Percentiles rank a stretch among this genome's conserved stretches.
phyloP scores from a whole-genome alignment of 2,113 vertebrate species.

The Smithornis capensis region DNA sequence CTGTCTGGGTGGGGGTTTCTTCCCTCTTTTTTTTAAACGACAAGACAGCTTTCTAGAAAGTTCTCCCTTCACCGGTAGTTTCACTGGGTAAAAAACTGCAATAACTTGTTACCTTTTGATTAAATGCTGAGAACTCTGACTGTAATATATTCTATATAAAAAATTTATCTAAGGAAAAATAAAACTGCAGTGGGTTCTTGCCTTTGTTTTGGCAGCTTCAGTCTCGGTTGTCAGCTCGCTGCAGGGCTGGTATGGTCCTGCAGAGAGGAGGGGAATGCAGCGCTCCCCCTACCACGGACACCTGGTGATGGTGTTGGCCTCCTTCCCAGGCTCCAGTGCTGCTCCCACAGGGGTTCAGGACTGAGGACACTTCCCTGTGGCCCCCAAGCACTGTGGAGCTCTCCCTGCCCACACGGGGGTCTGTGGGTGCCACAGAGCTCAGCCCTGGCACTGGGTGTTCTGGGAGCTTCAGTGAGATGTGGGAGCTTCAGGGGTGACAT shows the following conservation, averaged over 20 bases:
- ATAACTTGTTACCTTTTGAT: conserved; percentile 74
- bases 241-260: rapidly evolving
- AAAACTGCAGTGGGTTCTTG: conserved; percentile 68
- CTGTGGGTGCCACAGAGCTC: rapidly evolving
- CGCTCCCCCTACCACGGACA: not conserved
- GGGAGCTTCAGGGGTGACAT: not conserved
- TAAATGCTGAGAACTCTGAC: conserved; percentile 70
- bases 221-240: rapidly evolving
- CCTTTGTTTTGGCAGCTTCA: not conserved
- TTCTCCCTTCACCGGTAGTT: conserved; percentile 50
- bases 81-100: conserved; percentile 69
- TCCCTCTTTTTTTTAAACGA: conserved; percentile 44
- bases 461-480: rapidly evolving
- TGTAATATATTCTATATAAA: conserved; percentile 71
- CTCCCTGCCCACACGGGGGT: rapidly evolving
- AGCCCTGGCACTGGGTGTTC: rapidly evolving
- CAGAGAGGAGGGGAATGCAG: rapidly evolving
- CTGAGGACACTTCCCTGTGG: rapidly evolving
- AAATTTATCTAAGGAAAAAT: conserved; percentile 73
- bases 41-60: conserved; percentile 72
- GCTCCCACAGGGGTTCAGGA: rapidly evolving
- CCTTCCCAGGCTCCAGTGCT: rapidly evolving
- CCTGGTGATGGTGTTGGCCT: rapidly evolving
- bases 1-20: conserved; percentile 18
- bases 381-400: rapidly evolving